A percentile compares a stretch with the other conserved stretches of the same genome.
Evolutionary conservation across 2,797 vertebrate genomes (phyloP).

Genomic region (Chaunax sp.): DNA sequence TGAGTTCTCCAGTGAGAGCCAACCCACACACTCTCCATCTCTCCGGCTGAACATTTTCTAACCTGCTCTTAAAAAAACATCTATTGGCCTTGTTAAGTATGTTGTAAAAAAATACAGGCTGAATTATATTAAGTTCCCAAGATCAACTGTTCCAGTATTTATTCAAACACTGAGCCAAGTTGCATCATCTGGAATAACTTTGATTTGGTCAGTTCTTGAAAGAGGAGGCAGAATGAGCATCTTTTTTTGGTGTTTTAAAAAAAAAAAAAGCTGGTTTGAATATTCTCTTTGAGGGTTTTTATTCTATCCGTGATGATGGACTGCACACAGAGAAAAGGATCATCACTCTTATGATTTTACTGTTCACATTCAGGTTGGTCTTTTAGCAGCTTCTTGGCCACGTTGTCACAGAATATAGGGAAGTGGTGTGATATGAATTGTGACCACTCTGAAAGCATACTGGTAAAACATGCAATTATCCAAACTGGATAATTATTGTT

Average conservation of each 20-base stretch:
- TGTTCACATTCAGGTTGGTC: conserved; percentile 10
- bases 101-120: conserved; percentile 15
- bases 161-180: conserved; percentile 32
- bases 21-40: conserved; percentile 39
- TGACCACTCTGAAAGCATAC: conserved; percentile 26
- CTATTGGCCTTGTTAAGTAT: conserved; percentile 3
- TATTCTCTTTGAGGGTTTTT: conserved; percentile 9
- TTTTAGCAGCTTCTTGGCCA: conserved; percentile 23
- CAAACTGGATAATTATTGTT: conserved; percentile 23
- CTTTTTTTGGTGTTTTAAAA: neutral
- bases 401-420: conserved; percentile 41
- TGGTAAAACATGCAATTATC: conserved; percentile 26
- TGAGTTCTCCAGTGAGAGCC: conserved; percentile 33
- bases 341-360: conserved; percentile 20
- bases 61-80: conserved; percentile 13
- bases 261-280: neutral
- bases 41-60: conserved; percentile 31
- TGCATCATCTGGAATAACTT: conserved; percentile 13
- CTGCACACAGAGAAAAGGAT: conserved; percentile 12
- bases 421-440: conserved; percentile 41
- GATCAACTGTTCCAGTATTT: conserved; percentile 38
- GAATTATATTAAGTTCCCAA: conserved; percentile 25
- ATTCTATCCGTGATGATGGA: neutral
- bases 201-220: conserved; percentile 16
- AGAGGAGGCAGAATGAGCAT: conserved; percentile 4